Conservation (phyloP, 92 coral and sea anemone genomes). For the Epizoanthus illoricatus region DNA sequence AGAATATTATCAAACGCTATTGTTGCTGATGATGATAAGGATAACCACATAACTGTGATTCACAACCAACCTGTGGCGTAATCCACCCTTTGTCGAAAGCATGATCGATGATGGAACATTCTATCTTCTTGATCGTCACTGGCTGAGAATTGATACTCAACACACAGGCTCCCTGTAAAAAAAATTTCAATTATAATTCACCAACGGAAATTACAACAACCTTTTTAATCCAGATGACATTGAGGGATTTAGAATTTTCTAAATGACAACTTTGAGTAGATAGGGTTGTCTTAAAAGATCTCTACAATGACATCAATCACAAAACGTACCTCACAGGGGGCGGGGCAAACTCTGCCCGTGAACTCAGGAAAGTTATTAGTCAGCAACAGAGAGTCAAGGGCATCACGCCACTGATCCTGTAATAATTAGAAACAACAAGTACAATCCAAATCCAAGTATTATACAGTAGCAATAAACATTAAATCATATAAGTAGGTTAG, state of each 20-base stretch:
- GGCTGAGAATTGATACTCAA: conserved; percentile 94
- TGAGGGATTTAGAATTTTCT: not conserved
- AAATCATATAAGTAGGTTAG: no score
- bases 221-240: not conserved
- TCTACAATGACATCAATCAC: not conserved
- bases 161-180: conserved; percentile 88
- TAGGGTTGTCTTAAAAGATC: not conserved
- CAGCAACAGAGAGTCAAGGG: conserved; percentile 82
- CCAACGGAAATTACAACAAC: not conserved
- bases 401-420: conserved; percentile 93
- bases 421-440: not conserved
- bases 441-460: not conserved
- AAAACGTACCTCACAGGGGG: conserved; percentile 89
- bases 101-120: conserved; percentile 91
- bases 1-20: not conserved
- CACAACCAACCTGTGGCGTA: conserved; percentile 77
- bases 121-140: conserved; percentile 96
- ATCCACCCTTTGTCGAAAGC: conserved; percentile 98
- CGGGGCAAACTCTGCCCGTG: conserved; percentile 98
- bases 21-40: not conserved
- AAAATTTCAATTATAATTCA: not conserved
- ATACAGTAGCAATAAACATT: no score
- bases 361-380: conserved; percentile 98
- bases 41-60: not conserved
- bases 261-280: not conserved